Percentiles rank a stretch among this genome's conserved stretches.
Evolutionary conservation across 2,113 vertebrate genomes (phyloP).

Genomic region (Sinosuthora webbiana): DNA sequence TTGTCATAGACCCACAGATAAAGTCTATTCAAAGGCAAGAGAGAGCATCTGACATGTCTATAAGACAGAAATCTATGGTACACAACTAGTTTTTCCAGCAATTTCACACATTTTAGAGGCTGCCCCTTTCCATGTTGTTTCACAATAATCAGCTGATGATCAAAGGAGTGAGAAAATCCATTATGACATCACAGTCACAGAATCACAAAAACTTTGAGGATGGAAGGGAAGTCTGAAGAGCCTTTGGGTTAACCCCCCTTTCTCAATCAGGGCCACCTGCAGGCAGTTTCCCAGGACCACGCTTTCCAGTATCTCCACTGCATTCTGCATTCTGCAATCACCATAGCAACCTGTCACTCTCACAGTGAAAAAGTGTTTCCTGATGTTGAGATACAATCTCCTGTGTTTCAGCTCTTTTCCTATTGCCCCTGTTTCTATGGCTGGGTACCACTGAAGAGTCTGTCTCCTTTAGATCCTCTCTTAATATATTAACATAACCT

Average conservation of each 20-base stretch:
- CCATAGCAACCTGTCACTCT: background rate
- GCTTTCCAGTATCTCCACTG: background rate
- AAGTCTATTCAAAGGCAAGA: background rate
- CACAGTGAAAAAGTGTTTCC: background rate
- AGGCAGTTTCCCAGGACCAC: background rate
- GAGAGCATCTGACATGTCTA: background rate
- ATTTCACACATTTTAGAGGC: background rate
- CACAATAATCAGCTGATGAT: background rate
- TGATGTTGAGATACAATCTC: background rate
- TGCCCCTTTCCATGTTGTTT: background rate
- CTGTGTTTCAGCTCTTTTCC: background rate
- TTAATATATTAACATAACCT: background rate
- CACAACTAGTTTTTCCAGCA: background rate
- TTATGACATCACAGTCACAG: background rate
- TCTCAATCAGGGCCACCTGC: background rate
- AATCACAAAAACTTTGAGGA: background rate
- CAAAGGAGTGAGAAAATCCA: background rate
- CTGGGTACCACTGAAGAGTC: background rate
- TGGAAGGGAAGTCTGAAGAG: background rate
- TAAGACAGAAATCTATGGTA: background rate
- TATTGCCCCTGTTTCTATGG: background rate
- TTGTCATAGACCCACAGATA: background rate
- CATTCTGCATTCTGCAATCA: background rate
- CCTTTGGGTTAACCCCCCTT: background rate
- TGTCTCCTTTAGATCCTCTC: background rate